Evolutionary conservation across 2,113 vertebrate genomes (phyloP).

Genomic region (Etia nguti): DNA sequence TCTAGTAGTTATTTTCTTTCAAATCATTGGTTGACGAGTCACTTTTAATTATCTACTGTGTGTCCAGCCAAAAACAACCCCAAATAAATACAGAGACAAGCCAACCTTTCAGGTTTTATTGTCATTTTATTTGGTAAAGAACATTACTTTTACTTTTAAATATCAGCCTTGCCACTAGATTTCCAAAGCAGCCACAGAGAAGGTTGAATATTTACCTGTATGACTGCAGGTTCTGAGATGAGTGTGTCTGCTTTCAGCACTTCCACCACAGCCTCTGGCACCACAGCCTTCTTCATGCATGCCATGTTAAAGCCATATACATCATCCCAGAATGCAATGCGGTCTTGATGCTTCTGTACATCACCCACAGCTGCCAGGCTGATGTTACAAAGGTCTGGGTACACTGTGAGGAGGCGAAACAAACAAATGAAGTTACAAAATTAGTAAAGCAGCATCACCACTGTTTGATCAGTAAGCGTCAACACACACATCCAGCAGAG

Average conservation of each 20-base stretch:
- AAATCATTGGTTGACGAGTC: neutral
- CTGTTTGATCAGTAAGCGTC: neutral
- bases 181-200: neutral
- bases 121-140: neutral
- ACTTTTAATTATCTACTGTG: neutral
- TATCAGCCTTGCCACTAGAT: neutral
- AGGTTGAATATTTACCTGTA: constrained; percentile 77
- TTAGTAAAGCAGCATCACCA: neutral
- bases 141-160: neutral
- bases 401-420: constrained; percentile 73
- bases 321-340: constrained; percentile 89
- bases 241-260: constrained; percentile 78
- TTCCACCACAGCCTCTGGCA: constrained; percentile 87
- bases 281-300: constrained; percentile 90
- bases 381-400: constrained; percentile 88
- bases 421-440: neutral
- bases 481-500: neutral
- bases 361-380: constrained; percentile 85
- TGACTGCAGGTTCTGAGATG: constrained; percentile 79
- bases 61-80: neutral
- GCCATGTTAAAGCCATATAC: constrained; percentile 95
- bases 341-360: constrained; percentile 72
- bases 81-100: neutral
- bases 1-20: neutral
- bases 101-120: neutral